Conservation (phyloP, 2,888 invertebrate species). For the Lepidochrysops patricia region DNA sequence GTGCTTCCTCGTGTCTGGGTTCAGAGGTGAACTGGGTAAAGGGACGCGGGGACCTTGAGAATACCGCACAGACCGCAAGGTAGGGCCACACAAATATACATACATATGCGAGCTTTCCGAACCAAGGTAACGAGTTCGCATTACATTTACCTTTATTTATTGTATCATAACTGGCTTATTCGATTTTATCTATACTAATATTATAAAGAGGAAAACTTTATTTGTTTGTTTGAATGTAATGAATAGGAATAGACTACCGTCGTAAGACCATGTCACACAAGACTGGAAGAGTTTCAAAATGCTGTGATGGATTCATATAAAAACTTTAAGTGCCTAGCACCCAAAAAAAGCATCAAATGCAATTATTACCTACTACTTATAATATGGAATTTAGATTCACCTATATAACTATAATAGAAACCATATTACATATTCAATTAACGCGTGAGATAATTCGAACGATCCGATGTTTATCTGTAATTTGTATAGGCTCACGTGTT, state of each 20-base stretch:
- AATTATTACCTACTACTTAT: too few relatives aligned
- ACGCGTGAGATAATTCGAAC: slow-evolving; percentile 17
- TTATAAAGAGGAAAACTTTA: too few relatives aligned
- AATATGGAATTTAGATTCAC: too few relatives aligned
- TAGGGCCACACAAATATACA: slow-evolving; percentile 41
- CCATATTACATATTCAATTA: slow-evolving; percentile 2
- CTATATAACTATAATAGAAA: too few relatives aligned
- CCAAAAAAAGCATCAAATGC: too few relatives aligned
- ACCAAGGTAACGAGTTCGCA: slow-evolving; percentile 38
- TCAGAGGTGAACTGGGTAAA: slow-evolving; percentile 57
- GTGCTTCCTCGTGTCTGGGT: slow-evolving; percentile 1
- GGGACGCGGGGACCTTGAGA: slow-evolving; percentile 56
- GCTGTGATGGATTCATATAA: too few relatives aligned
- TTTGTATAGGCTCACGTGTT: slow-evolving; percentile 39
- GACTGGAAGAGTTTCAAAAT: too few relatives aligned
- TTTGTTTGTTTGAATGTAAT: too few relatives aligned
- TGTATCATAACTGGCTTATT: slow-evolving; percentile 19
- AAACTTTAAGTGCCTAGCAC: too few relatives aligned
- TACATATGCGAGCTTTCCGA: slow-evolving; percentile 36
- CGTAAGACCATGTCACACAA: too few relatives aligned
- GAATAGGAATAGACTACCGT: too few relatives aligned
- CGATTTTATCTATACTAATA: too few relatives aligned
- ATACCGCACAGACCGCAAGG: slow-evolving; percentile 38
- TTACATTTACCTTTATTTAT: slow-evolving; percentile 12
- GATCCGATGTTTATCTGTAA: background rate